phyloP scores from a whole-genome alignment of 2,888 invertebrate species.

The Gastracanthus pulcherrimus region DNA sequence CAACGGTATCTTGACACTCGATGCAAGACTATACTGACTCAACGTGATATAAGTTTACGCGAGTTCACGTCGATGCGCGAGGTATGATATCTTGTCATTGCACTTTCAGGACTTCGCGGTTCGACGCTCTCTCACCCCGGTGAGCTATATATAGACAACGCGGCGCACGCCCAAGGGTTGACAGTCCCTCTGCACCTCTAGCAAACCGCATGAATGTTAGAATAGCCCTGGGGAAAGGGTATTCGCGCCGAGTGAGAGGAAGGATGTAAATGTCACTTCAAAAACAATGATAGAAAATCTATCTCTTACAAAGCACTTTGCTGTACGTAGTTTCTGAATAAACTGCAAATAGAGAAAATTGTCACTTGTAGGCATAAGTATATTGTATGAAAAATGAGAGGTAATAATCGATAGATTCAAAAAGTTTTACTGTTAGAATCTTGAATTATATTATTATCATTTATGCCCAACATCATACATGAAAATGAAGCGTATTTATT shows the following conservation, averaged over 20 bases:
- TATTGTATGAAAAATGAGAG: no score
- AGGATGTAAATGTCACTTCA: no score
- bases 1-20: neutral
- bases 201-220: slow-evolving; percentile 4
- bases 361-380: no score
- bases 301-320: no score
- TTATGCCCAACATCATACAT: no score
- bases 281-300: no score
- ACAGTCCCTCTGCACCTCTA: neutral
- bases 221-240: neutral
- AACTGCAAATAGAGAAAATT: no score
- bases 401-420: no score
- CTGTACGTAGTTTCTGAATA: no score
- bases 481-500: no score
- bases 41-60: slow-evolving; percentile 46
- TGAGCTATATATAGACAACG: neutral
- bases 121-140: neutral
- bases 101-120: slow-evolving; percentile 40
- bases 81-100: slow-evolving; percentile 9
- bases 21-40: neutral
- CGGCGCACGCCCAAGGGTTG: neutral
- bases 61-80: neutral
- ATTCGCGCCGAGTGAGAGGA: neutral
- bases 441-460: no score
- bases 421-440: no score